Evolutionary conservation across 2,888 invertebrate species (phyloP).

Genomic region (Hybos culiciformis): DNA sequence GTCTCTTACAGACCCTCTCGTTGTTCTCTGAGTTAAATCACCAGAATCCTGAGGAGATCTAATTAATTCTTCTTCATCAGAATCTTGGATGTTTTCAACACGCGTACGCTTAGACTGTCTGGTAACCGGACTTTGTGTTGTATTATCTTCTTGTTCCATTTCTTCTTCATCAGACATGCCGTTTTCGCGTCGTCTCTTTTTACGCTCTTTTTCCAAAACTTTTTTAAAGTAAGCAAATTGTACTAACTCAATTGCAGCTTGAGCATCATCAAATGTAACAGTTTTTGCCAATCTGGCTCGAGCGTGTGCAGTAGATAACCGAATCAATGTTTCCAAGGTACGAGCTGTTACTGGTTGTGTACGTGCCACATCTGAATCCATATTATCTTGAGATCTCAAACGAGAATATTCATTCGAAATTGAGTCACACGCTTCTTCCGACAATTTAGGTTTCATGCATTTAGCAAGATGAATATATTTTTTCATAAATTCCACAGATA

Average conservation of each 20-base stretch:
- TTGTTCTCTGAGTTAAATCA: slow-evolving; percentile 31
- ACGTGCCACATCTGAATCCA: slow-evolving; percentile 79
- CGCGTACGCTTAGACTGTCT: slow-evolving; percentile 26
- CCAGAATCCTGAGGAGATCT: slow-evolving; percentile 29
- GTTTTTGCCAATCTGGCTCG: slow-evolving; percentile 80
- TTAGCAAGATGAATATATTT: slow-evolving; percentile 97
- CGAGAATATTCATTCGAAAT: slow-evolving; percentile 91
- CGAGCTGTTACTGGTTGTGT: slow-evolving; percentile 97
- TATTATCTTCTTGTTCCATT: slow-evolving; percentile 21
- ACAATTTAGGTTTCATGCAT: slow-evolving; percentile 77
- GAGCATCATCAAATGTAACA: slow-evolving; percentile 76
- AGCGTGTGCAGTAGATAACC: slow-evolving; percentile 93
- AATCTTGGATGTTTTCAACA: slow-evolving; percentile 18
- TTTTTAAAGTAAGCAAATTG: slow-evolving; percentile 94
- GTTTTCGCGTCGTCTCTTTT: slow-evolving; percentile 45
- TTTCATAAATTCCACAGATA: slow-evolving; percentile 87
- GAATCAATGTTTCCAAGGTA: slow-evolving; percentile 92
- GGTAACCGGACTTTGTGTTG: slow-evolving; percentile 16
- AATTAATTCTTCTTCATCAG: slow-evolving; percentile 26
- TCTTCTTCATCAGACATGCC: slow-evolving; percentile 39
- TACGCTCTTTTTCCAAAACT: slow-evolving; percentile 65
- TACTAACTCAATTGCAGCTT: slow-evolving; percentile 82
- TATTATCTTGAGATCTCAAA: slow-evolving; percentile 73
- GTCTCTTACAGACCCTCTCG: slow-evolving; percentile 21
- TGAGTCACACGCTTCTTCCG: slow-evolving; percentile 73